These are phyloP conservation scores for Trogon surrucura DNA, from an alignment of 2,113 vertebrate species.

Conservation along the genomic window DNA sequence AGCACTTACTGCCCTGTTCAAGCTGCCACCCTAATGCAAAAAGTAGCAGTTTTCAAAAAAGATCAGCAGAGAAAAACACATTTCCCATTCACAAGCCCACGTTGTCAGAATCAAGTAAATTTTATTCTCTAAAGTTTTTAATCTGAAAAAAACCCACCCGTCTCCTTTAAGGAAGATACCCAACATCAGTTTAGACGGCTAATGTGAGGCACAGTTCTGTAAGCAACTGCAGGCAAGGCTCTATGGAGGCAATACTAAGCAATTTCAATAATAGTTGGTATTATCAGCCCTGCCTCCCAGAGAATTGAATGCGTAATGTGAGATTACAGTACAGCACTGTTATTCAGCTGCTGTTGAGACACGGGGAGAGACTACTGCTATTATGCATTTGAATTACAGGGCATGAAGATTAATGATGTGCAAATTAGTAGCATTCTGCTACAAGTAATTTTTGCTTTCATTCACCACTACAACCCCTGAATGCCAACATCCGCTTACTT, in stretches of 20 bases:
- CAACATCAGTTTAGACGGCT: background rate
- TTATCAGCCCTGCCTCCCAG: background rate
- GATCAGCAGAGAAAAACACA: background rate
- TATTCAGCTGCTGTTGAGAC: slow-evolving; percentile 26
- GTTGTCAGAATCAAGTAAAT: background rate
- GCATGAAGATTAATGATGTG: slow-evolving; percentile 43
- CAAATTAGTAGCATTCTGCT: slow-evolving; percentile 43
- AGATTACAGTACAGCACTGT: background rate
- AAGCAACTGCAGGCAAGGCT: background rate
- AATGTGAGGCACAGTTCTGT: background rate
- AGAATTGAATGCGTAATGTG: background rate
- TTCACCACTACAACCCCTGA: background rate
- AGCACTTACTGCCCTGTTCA: background rate
- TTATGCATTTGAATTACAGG: slow-evolving; percentile 19
- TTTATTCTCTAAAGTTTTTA: background rate
- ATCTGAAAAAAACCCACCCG: background rate
- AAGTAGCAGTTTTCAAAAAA: background rate
- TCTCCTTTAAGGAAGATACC: background rate
- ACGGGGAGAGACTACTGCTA: background rate
- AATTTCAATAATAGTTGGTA: background rate
- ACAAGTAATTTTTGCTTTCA: slow-evolving; percentile 43
- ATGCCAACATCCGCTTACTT: background rate
- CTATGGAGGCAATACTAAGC: background rate
- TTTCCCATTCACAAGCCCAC: background rate
- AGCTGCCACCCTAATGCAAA: background rate